Conservation (phyloP, 2,113 vertebrate species). For the Malurus elegans region DNA sequence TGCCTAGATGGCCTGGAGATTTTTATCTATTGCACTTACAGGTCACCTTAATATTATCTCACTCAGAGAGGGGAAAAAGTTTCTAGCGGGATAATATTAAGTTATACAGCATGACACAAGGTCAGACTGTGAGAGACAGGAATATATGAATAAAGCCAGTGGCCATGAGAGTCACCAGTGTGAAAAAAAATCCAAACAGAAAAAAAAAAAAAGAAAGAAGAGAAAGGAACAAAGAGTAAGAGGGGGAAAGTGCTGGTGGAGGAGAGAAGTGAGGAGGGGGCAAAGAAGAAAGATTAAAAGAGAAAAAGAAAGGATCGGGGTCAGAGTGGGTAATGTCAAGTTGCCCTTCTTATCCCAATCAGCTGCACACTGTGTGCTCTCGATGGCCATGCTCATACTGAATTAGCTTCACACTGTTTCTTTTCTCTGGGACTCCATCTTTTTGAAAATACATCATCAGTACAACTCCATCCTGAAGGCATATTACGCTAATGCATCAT, state of each 20-base stretch:
- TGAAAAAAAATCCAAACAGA: not conserved
- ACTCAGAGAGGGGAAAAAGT: conserved; percentile 57
- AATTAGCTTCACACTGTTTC: conserved; percentile 46
- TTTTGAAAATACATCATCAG: conserved; percentile 60
- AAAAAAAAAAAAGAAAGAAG: not conserved
- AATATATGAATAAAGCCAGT: conserved; percentile 75
- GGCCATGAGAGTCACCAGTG: conserved; percentile 64
- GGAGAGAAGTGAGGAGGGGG: not conserved
- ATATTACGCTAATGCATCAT: conserved; percentile 71
- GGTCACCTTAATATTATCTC: conserved; percentile 74
- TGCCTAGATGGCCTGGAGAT: conserved; percentile 71
- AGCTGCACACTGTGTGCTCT: conserved; percentile 6
- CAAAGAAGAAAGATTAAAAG: conserved; percentile 16
- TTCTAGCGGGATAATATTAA: conserved; percentile 71
- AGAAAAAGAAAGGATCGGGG: conserved; percentile 26
- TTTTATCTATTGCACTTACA: conserved; percentile 72
- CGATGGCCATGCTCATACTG: not conserved
- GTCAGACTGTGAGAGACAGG: conserved; percentile 68
- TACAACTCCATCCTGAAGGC: conserved; percentile 66
- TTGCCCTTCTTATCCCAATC: conserved; percentile 36
- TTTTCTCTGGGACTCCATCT: conserved; percentile 51
- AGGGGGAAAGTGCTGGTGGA: not conserved
- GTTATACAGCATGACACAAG: conserved; percentile 71
- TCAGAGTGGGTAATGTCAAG: conserved; percentile 7
- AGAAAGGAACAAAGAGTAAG: not conserved